Base-by-base conservation (phyloP, 2,113 vertebrate species). In the Amblyornis subalaris region DNA sequence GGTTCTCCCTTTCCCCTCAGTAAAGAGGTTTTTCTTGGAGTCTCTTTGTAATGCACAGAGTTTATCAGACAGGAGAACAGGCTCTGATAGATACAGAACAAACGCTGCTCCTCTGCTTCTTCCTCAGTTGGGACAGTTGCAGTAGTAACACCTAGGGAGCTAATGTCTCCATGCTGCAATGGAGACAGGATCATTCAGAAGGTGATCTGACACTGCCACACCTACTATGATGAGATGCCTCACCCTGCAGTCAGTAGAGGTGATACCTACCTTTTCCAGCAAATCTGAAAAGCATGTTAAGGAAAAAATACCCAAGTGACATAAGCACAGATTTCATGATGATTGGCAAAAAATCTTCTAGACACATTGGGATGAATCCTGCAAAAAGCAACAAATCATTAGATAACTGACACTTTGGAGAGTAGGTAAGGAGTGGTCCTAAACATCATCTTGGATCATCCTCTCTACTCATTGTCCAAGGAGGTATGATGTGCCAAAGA, bases 261-360 rank as follows among this genome's bases (percentile, higher is more conserved):
- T 29, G 48, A 74, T 28, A 92, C 97, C 50, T 85, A 98, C 97
- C 97, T 98, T 98, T 85, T 98, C 97, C 96, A 98, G 80, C 83
- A 98, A 95, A 97, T 98, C 97, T 98, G 97, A 92, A 66, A 29
- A 91, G 42, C 16, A 20, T 2, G 35, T 96, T 94, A 97, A 96
- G 87, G 95, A 89, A 61, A 85, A 96, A 88, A 42, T 45, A 75
- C 36, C 42, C 28, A 67, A 71, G 61, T 69, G 33, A 50, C 50
- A 60, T n/a, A 55, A 8, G 19, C 22, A 90, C 8, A 81, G 23
- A 74, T 55, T 51, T 64, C 71, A 44, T 54, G 36, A 88, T 2
- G 4, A 80, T 7, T 48, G 35, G 10, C 71, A 93, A 90, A 71
- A 36, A 69, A 45, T 60, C 26, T 79, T 77, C 48, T 47, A 62